Evolutionary conservation across 2,888 invertebrate species (phyloP), one percentile per base, ranked within the genome.

Genomic region (Diaprepes abbreviatus): DNA sequence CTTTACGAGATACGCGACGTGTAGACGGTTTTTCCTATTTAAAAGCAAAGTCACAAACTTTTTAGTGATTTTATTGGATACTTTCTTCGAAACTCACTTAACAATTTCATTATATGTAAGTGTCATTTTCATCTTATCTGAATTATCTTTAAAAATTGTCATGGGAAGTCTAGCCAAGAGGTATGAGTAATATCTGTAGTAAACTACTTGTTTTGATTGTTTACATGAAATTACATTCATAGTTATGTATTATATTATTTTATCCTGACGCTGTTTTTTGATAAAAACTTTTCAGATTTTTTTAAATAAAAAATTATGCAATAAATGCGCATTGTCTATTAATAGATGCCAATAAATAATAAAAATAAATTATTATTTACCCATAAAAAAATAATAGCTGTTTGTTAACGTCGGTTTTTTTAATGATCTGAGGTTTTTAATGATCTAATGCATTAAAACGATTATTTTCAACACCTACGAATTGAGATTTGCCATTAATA

Each of bases 11-110:
- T 48, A 28, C 55, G 19, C 35, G 36, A 19, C 36, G 36, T 36
- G n/a, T 35, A 35, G 12, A 2, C 17, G 35, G 14, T 54, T 17
- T 21, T 19, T 19, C 36, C 19, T 36, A 36, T 28, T 48, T 16
- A 12, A n/a, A 19, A 28, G 31, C 54, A 35, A 50, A 54, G 35
- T 17, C 54, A 55, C 55, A 55, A 12, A 55, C 55, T 36, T 36
- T 54, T 35, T 12, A 55, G 55, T 55, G 55, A 36, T 55, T 55
- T 36, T 36, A 19, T 33, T 36, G 36, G 55, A 36, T 36, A 36
- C 12, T 10, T 21, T 55, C 21, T 10, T 3, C 0, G 12, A 36
- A 17, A 36, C 9, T 2, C 10, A 17, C 55, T 4, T 36, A 35
- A 36, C 36, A 36, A 12, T 21, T 21, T 55, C 21, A 36, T 36